phyloP scores from a whole-genome alignment of 2,113 vertebrate species.

The Aspidoscelis tigris region DNA sequence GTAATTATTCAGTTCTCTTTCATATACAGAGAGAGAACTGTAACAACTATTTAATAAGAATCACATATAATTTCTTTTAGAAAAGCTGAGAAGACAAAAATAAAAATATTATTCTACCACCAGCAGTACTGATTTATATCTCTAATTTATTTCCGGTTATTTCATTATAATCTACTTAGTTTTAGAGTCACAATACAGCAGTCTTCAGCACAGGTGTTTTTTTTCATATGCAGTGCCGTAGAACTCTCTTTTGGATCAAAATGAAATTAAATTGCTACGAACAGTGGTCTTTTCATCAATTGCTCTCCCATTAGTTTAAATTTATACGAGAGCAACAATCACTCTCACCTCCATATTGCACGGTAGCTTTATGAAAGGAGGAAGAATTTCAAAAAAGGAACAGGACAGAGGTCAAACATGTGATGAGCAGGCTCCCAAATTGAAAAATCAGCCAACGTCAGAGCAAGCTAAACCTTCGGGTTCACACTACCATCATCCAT shows the following conservation, averaged over 20 bases:
- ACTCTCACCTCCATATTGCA: background rate
- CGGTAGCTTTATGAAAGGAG: constrained; percentile 30
- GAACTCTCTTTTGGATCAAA: constrained; percentile 39
- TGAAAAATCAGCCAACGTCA: background rate
- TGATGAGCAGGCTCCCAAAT: background rate
- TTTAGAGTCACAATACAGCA: background rate
- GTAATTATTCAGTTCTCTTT: no score
- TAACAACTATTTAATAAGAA: no score
- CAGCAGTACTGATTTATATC: background rate
- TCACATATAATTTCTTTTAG: no score
- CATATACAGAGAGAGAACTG: no score
- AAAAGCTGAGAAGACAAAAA: background rate
- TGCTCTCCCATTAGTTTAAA: constrained; percentile 30
- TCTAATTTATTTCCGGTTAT: background rate
- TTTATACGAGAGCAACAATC: constrained; percentile 19
- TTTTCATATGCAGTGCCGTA: constrained; percentile 26
- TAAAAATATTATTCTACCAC: background rate
- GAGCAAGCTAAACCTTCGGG: constrained; percentile 5
- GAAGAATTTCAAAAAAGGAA: constrained; percentile 17
- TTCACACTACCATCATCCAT: background rate
- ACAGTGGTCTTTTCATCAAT: constrained; percentile 28
- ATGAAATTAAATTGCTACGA: constrained; percentile 32
- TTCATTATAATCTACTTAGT: background rate
- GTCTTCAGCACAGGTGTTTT: constrained; percentile 7
- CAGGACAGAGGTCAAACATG: background rate